Conservation (phyloP, 2,888 invertebrate genomes). For the Tromatobia lineatoria region DNA sequence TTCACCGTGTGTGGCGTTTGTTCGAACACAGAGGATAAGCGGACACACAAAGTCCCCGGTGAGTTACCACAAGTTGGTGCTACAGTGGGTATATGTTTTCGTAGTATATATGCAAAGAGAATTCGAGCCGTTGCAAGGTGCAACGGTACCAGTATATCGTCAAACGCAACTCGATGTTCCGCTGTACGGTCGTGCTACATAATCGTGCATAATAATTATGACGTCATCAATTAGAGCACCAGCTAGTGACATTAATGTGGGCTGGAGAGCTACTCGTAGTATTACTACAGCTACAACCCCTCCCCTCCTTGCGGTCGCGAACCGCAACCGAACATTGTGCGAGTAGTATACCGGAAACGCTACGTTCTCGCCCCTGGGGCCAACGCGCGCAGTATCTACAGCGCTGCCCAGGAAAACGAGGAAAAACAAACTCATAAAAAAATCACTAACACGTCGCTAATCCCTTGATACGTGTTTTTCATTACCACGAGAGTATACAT, state of each 20-base stretch:
- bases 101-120: background rate
- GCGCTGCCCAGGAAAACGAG: background rate
- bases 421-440: conserved; percentile 40
- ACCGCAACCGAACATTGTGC: conserved; percentile 62
- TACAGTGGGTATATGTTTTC: background rate
- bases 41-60: background rate
- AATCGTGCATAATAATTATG: conserved; percentile 84
- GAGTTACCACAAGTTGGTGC: conserved; percentile 11
- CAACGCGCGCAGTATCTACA: background rate
- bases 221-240: conserved; percentile 82
- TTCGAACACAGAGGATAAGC: background rate
- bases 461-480: background rate
- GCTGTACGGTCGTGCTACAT: conserved; percentile 74
- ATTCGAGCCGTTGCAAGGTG: conserved; percentile 8
- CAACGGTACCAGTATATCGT: conserved; percentile 74
- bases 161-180: conserved; percentile 78
- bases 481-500: too few species aligned
- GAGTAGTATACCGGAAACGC: conserved; percentile 42
- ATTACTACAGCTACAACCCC: conserved; percentile 14
- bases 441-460: conserved; percentile 21
- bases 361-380: conserved; percentile 8
- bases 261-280: conserved; percentile 48
- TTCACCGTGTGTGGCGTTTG: too few species aligned
- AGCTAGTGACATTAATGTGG: conserved; percentile 81
- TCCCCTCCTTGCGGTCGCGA: conserved; percentile 61